phyloP scores from a whole-genome alignment of 2,797 vertebrate species.

The Moxostoma hubbsi region DNA sequence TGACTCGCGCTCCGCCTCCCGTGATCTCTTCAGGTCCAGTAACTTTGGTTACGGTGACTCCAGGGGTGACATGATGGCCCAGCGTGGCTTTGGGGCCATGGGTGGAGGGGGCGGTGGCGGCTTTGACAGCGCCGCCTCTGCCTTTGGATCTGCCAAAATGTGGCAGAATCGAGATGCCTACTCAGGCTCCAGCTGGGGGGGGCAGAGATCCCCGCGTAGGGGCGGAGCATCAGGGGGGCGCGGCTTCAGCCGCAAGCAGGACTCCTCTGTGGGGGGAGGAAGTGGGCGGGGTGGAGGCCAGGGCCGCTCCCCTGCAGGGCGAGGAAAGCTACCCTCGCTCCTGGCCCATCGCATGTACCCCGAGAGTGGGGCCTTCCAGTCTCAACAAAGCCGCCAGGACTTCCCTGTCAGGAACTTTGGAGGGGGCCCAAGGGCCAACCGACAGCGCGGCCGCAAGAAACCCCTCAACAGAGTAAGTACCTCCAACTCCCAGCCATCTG shows the following conservation, averaged over 20 bases:
- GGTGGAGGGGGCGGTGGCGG: constrained; percentile 71
- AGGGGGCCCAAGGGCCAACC: constrained; percentile 83
- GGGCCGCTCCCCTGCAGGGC: constrained; percentile 82
- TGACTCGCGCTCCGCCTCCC: constrained; percentile 87
- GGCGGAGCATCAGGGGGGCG: constrained; percentile 80
- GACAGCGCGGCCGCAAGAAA: constrained; percentile 88
- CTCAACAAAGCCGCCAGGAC: constrained; percentile 82
- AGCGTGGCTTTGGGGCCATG: constrained; percentile 80
- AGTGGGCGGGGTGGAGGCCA: constrained; percentile 73
- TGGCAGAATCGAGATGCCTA: constrained; percentile 84
- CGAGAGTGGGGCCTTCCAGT: constrained; percentile 85
- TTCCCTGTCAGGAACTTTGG: constrained; percentile 88
- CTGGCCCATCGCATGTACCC: constrained; percentile 92
- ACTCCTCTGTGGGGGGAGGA: constrained; percentile 77
- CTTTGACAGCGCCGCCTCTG: constrained; percentile 78
- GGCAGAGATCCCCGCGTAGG: constrained; percentile 81
- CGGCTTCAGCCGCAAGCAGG: constrained; percentile 79
- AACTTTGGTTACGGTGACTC: constrained; percentile 87
- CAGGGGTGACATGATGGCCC: constrained; percentile 83
- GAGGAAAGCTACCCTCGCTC: constrained; percentile 91
- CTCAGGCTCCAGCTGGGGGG: constrained; percentile 79
- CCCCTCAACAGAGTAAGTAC: constrained; percentile 88
- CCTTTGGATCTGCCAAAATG: constrained; percentile 83
- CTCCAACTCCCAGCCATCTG: constrained; percentile 51
- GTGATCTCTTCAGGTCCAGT: constrained; percentile 89